A percentile compares a stretch with the other conserved stretches of the same genome.
phyloP scores from a whole-genome alignment of 2,113 vertebrate genomes.

The human region DNA sequence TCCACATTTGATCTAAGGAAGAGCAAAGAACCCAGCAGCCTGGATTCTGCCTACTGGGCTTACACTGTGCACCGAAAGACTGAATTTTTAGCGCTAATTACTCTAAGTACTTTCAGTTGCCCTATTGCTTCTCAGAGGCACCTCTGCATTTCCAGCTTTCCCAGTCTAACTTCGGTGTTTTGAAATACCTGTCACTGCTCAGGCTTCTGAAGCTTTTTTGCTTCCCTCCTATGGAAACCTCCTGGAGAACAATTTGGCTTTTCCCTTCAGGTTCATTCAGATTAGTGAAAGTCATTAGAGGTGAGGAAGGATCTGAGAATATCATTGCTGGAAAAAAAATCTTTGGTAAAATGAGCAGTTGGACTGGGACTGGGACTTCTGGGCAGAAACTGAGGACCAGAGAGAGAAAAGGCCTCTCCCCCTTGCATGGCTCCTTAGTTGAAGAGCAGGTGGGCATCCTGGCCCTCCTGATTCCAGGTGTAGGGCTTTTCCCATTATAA shows the following conservation, averaged over 20 bases:
- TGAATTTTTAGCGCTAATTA: neutral
- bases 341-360: neutral
- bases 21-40: neutral
- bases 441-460: neutral
- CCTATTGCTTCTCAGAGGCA: neutral
- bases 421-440: fast-evolving
- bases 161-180: neutral
- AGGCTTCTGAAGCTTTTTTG: neutral
- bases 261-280: neutral
- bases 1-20: neutral
- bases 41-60: neutral
- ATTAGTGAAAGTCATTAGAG: neutral
- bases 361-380: neutral
- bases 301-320: fast-evolving
- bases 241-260: neutral
- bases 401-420: neutral
- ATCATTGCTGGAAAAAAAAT: neutral
- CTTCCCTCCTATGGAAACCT: neutral
- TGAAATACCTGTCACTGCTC: neutral
- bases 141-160: neutral
- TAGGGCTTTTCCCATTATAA: fast-evolving
- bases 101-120: neutral
- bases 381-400: neutral
- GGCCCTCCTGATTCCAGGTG: neutral
- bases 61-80: fast-evolving